Evolutionary conservation across 2,797 vertebrate species (phyloP).

Genomic region (Erpetoichthys calabaricus): DNA sequence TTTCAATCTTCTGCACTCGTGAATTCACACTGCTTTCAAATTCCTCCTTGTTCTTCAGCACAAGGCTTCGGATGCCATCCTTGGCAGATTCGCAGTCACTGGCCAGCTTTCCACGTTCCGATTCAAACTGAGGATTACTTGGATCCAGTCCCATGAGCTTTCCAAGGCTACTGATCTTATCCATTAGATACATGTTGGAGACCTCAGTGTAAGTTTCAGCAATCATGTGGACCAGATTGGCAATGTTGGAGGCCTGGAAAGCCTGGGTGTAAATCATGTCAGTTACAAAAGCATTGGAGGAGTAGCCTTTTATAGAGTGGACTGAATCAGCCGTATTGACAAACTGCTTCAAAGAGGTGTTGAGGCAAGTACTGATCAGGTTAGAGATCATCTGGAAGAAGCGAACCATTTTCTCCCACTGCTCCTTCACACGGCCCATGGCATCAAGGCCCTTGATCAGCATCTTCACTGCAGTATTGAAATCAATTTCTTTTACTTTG

Average conservation of each 20-base stretch:
- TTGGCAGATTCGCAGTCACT: constrained; percentile 12
- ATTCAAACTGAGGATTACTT: constrained; percentile 6
- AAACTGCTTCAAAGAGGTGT: constrained; percentile 19
- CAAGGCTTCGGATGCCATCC: constrained; percentile 5
- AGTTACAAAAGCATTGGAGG: constrained; percentile 14
- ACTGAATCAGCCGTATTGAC: constrained; percentile 1
- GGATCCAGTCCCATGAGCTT: constrained; percentile 20
- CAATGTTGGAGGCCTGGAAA: constrained; percentile 22
- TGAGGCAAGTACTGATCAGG: constrained; percentile 20
- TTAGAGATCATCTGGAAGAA: constrained; percentile 34
- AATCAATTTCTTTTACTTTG: constrained; percentile 23
- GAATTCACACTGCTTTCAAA: constrained; percentile 6
- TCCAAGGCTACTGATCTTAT: constrained; percentile 17
- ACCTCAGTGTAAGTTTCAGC: constrained; percentile 24
- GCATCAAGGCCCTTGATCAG: constrained; percentile 22
- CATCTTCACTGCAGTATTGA: constrained; percentile 19
- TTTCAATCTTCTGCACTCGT: constrained; percentile 14
- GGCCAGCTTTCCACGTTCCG: background rate
- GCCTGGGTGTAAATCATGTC: constrained; percentile 24
- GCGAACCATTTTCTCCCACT: constrained; percentile 31
- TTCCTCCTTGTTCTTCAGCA: constrained; percentile 14
- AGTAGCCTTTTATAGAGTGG: constrained; percentile 10
- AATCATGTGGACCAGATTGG: constrained; percentile 24
- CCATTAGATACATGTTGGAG: constrained; percentile 20
- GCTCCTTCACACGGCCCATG: constrained; percentile 21